A percentile compares a stretch with the other conserved stretches of the same genome.
phyloP scores from a whole-genome alignment of 2,797 vertebrate genomes.

The Nothura maculosa region DNA sequence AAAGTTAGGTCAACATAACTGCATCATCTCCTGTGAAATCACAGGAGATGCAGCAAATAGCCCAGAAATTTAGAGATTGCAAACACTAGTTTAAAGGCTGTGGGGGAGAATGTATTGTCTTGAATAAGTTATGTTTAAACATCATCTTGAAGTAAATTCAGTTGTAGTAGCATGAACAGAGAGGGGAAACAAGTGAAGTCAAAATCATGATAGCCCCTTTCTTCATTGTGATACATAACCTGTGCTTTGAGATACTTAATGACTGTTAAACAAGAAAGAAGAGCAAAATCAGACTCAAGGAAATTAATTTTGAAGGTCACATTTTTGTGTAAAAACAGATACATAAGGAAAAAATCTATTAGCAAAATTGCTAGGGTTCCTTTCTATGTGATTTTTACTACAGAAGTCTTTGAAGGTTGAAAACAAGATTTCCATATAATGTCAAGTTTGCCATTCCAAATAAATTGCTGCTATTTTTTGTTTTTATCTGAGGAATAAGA shows the following conservation, averaged over 20 bases:
- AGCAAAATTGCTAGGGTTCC: not conserved
- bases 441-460: conserved; percentile 8
- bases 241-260: conserved; percentile 36
- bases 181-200: not conserved
- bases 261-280: conserved; percentile 43
- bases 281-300: not conserved
- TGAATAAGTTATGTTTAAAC: conserved; percentile 21
- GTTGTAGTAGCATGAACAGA: not conserved
- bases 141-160: not conserved
- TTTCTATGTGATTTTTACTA: conserved; percentile 26
- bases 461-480: not conserved
- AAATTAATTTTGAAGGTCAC: conserved; percentile 64
- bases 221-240: not conserved
- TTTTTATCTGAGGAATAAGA: not conserved
- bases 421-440: conserved; percentile 3
- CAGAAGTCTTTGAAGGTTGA: not conserved
- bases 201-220: not conserved
- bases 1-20: not conserved
- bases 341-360: not conserved
- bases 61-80: not conserved
- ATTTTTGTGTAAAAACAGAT: conserved; percentile 43
- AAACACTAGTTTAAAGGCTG: conserved; percentile 5
- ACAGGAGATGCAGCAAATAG: not conserved
- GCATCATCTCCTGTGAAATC: not conserved
- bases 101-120: not conserved